phyloP scores from a whole-genome alignment of 1,140 invertebrate species.

The Yoshiicerus persimilis region DNA sequence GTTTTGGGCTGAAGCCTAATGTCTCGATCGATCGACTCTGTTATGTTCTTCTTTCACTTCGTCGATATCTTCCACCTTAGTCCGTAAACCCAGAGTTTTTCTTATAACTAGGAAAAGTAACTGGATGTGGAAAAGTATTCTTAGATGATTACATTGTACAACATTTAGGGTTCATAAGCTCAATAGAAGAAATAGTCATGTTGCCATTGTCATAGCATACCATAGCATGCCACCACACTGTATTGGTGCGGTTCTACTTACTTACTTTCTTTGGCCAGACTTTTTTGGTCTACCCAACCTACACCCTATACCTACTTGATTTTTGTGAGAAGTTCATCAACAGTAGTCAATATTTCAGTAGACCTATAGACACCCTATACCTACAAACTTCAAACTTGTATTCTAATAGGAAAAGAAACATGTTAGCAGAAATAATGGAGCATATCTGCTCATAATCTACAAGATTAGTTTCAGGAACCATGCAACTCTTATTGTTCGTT shows the following conservation, averaged over 20 bases:
- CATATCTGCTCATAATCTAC: background rate
- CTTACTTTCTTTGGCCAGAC: background rate
- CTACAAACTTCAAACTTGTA: too few relatives aligned
- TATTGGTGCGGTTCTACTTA: too few relatives aligned
- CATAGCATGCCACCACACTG: background rate
- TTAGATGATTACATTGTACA: background rate
- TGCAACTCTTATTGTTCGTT: too few relatives aligned
- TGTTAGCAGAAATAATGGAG: background rate
- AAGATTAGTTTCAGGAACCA: background rate
- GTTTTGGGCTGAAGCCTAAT: background rate
- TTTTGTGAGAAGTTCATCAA: background rate
- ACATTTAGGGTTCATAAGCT: background rate
- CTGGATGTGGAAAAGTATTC: background rate
- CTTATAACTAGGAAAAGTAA: too few relatives aligned
- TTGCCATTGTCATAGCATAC: too few relatives aligned
- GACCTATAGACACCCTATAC: too few relatives aligned
- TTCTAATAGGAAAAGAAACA: background rate
- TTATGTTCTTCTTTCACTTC: background rate
- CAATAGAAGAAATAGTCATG: background rate
- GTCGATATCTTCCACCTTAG: background rate
- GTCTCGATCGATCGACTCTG: background rate
- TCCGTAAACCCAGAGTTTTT: background rate
- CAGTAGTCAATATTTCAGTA: background rate
- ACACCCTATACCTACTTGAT: background rate
- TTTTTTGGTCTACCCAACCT: background rate